phyloP scores from a whole-genome alignment of 2,113 vertebrate genomes.

The Coregonus clupeaformis region DNA sequence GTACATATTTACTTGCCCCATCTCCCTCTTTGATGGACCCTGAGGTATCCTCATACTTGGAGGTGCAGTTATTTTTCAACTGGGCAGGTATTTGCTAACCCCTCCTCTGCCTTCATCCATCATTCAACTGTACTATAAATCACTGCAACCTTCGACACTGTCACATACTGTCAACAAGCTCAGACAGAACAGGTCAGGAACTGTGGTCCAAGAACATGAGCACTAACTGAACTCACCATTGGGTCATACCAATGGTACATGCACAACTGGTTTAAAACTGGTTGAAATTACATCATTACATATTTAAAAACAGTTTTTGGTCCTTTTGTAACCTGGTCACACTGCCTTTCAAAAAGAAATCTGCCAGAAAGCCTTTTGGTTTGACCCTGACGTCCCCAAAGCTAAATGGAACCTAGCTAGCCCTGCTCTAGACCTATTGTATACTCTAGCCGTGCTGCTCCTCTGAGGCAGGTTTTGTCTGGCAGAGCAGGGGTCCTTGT shows the following conservation, averaged over 20 bases:
- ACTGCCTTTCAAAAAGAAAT: no score
- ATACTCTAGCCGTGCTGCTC: neutral
- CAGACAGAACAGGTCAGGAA: neutral
- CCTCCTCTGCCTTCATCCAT: neutral
- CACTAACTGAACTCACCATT: no score
- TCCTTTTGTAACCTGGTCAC: no score
- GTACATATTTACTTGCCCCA: neutral
- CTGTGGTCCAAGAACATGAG: neutral
- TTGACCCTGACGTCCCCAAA: neutral
- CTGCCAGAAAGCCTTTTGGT: neutral
- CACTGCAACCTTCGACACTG: neutral
- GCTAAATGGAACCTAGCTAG: neutral
- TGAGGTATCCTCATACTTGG: neutral
- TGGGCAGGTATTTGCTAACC: neutral
- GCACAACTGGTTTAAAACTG: no score
- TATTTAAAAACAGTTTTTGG: no score
- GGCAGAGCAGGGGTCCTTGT: slow-evolving; percentile 55
- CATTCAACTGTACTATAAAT: neutral
- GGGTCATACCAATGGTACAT: no score
- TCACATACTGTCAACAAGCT: neutral
- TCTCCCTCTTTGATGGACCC: neutral
- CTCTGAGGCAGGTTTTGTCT: slow-evolving; percentile 20
- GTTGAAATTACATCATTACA: no score
- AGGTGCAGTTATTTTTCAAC: neutral
- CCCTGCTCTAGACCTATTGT: no score